Evolutionary conservation across 2,113 vertebrate species (phyloP).

Genomic region (Pseudorhombus dupliciocellatus): DNA sequence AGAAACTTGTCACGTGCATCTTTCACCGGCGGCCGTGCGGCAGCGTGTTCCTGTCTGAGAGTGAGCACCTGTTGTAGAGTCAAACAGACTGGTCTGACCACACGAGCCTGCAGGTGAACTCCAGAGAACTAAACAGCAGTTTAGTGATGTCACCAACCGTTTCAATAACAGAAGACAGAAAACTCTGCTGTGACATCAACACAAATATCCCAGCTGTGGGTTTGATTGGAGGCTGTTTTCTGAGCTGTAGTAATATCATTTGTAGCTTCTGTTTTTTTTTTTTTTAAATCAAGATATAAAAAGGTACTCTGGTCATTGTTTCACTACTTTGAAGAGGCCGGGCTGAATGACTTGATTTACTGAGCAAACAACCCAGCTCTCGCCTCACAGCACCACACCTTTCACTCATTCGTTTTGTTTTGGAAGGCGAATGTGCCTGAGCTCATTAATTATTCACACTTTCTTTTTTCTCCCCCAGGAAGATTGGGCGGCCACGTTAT

Average conservation of each 20-base stretch:
- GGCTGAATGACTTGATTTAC: slow-evolving; percentile 20
- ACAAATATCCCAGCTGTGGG: neutral
- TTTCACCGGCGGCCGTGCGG: neutral
- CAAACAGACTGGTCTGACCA: slow-evolving; percentile 25
- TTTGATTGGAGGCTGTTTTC: neutral
- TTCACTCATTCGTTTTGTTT: neutral
- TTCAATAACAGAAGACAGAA: neutral
- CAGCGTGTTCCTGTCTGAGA: slow-evolving; percentile 4
- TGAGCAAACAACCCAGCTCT: neutral
- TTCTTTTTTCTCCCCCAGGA: neutral
- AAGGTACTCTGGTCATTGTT: slow-evolving; percentile 3
- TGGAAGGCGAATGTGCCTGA: neutral
- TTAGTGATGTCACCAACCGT: neutral
- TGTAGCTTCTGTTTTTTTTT: slow-evolving; percentile 14
- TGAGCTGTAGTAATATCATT: neutral
- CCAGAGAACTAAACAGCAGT: neutral
- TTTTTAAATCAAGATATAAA: slow-evolving; percentile 8
- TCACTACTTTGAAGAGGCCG: neutral
- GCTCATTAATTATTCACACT: slow-evolving; percentile 1
- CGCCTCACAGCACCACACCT: neutral
- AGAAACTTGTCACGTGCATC: neutral
- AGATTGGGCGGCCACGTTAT: neutral
- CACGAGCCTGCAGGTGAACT: neutral
- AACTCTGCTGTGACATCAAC: neutral
- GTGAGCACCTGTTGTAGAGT: slow-evolving; percentile 8